Base-by-base conservation (phyloP, 2,888 invertebrate genomes). In the Folsomia manolachei region DNA sequence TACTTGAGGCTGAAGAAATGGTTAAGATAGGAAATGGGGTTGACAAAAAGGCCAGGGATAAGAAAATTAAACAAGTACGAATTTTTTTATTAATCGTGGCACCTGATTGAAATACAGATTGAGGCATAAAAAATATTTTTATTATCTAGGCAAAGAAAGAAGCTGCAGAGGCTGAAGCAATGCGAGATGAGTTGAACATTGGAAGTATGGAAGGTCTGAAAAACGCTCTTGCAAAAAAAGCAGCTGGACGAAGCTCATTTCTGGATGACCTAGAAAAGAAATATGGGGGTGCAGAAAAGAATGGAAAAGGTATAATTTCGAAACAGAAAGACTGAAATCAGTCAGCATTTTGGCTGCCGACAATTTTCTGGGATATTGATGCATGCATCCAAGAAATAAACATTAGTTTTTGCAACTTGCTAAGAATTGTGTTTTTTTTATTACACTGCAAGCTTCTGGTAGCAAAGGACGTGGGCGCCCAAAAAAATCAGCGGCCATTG, bases 101-200 rank as follows among this genome's bases (percentile, higher is more conserved):
- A 51, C 51, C 14, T 51, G n/a, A 27, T 9, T 64, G 14, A 27
- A 7, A 60, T 18, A 11, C 27, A n/a, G n/a, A 2, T 23, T 53
- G 24, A 23, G 26, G 4, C 2, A 25, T 60, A 26, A n/a, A n/a
- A n/a, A n/a, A n/a, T n/a, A 18, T 18, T 61, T 1, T 19, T 25
- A 23, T 4, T 65, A 1, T 1, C 23, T 60, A 77, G 80, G 77
- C 77, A 19, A 65, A 74, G 52, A 72, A 74, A 63, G 80, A 80
- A 65, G 80, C 79, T 11, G 63, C 71, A 63, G 80, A 80, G 72
- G 80, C 80, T 0, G 78, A 78, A 62, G 72, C 72, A 67, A 56
- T 75, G n/a, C 21, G 73, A 39, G 69, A 73, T n/a, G 77, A 73
- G 52, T 73, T 71, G 27, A 70, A 72, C 11, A n/a, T 69, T 9